Conservation (phyloP, 2,113 vertebrate species). For the Diadophis punctatus region DNA sequence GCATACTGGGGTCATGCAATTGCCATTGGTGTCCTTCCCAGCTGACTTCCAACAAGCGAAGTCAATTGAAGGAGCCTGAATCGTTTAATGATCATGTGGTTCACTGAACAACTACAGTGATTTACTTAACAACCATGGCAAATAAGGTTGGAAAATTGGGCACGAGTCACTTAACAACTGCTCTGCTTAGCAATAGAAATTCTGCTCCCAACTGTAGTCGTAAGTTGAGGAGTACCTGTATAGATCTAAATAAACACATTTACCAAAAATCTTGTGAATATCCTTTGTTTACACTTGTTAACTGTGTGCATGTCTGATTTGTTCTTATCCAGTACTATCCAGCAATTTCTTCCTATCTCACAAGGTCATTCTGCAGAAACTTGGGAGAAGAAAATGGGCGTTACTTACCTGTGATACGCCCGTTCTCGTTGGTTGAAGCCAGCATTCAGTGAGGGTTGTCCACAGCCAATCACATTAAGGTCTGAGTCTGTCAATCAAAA, state of each 20-base stretch:
- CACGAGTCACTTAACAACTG: background rate
- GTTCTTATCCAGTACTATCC: background rate
- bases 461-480: too few species aligned
- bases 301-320: background rate
- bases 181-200: background rate
- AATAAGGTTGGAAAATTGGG: background rate
- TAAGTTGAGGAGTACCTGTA: background rate
- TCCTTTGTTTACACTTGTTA: background rate
- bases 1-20: background rate
- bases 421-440: too few species aligned
- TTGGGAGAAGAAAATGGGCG: background rate
- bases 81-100: background rate
- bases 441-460: too few species aligned
- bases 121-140: background rate
- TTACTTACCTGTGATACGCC: too few species aligned
- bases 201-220: background rate
- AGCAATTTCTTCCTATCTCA: background rate
- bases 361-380: background rate
- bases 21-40: background rate
- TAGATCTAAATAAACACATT: background rate
- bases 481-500: too few species aligned
- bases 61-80: background rate
- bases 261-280: background rate
- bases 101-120: background rate
- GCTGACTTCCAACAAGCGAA: background rate